phyloP scores from a whole-genome alignment of 2,888 invertebrate species.

The Xestia ashworthii region DNA sequence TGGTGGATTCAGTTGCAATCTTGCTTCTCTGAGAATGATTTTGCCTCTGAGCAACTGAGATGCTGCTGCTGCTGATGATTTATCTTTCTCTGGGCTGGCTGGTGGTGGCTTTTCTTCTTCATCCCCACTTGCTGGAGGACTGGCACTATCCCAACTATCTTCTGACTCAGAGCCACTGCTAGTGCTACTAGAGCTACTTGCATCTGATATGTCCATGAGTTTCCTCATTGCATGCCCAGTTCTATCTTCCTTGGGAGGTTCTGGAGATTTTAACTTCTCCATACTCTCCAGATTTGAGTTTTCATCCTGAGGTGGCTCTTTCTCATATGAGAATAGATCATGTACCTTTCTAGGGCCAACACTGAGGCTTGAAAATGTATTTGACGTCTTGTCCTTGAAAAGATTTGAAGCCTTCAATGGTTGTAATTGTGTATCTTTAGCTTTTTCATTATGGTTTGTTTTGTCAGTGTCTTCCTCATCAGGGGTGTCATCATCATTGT shows the following conservation, averaged over 20 bases:
- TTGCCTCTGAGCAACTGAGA: conserved; percentile 91
- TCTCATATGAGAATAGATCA: conserved; percentile 86
- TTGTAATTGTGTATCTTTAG: conserved; percentile 78
- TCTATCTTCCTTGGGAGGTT: conserved; percentile 83
- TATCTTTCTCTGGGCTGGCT: conserved; percentile 87
- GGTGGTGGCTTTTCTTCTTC: conserved; percentile 83
- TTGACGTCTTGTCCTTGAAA: conserved; percentile 87
- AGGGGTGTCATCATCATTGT: conserved; percentile 79
- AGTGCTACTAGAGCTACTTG: conserved; percentile 86
- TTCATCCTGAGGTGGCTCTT: conserved; percentile 84
- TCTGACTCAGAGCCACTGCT: conserved; percentile 87
- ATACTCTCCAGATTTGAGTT: conserved; percentile 82
- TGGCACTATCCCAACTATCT: conserved; percentile 87
- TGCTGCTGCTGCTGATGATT: conserved; percentile 75
- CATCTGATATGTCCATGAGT: conserved; percentile 88
- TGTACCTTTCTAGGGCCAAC: conserved; percentile 78
- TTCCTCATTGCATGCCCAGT: conserved; percentile 87
- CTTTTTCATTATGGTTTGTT: conserved; percentile 79
- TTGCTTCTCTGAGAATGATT: conserved; percentile 93
- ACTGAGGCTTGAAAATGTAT: conserved; percentile 83
- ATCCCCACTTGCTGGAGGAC: conserved; percentile 81
- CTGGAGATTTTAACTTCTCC: conserved; percentile 80
- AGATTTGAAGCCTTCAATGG: conserved; percentile 80
- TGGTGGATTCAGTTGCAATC: conserved; percentile 91
- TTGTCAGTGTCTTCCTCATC: conserved; percentile 81